A percentile compares a stretch with the other conserved stretches of the same genome.
phyloP scores from a whole-genome alignment of 2,888 invertebrate species.

The Drosophila greeni region DNA sequence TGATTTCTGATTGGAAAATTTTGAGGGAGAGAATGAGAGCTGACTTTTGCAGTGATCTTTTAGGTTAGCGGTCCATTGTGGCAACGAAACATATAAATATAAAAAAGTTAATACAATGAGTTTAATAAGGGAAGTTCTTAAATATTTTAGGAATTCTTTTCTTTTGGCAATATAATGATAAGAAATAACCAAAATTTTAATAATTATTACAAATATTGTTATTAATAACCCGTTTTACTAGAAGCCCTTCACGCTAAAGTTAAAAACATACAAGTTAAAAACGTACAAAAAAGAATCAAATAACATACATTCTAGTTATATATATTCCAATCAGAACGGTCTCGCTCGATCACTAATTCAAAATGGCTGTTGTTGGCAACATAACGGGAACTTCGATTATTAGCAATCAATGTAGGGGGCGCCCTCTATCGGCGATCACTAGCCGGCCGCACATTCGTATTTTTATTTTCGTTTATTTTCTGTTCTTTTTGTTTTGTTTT shows the following conservation, averaged over 20 bases:
- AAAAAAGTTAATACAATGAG: background rate
- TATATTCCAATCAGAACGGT: background rate
- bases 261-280: too few species aligned
- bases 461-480: slow-evolving; percentile 41
- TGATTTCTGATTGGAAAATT: slow-evolving; percentile 1
- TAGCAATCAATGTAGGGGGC: slow-evolving; percentile 16
- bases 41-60: background rate
- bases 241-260: too few species aligned
- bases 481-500: slow-evolving; percentile 32
- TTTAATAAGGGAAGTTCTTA: background rate
- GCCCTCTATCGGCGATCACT: slow-evolving; percentile 28
- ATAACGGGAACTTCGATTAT: slow-evolving; percentile 24
- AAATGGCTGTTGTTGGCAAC: slow-evolving; percentile 52
- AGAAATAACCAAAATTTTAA: background rate
- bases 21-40: background rate
- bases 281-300: background rate
- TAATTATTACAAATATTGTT: too few species aligned
- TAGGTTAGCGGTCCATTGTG: too few species aligned
- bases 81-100: too few species aligned
- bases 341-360: slow-evolving; percentile 7
- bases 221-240: too few species aligned
- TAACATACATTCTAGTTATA: background rate
- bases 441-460: slow-evolving; percentile 21
- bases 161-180: background rate
- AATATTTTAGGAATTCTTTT: background rate